Evolutionary conservation across 2,797 vertebrate genomes (phyloP).

Genomic region (Botia kubotai): DNA sequence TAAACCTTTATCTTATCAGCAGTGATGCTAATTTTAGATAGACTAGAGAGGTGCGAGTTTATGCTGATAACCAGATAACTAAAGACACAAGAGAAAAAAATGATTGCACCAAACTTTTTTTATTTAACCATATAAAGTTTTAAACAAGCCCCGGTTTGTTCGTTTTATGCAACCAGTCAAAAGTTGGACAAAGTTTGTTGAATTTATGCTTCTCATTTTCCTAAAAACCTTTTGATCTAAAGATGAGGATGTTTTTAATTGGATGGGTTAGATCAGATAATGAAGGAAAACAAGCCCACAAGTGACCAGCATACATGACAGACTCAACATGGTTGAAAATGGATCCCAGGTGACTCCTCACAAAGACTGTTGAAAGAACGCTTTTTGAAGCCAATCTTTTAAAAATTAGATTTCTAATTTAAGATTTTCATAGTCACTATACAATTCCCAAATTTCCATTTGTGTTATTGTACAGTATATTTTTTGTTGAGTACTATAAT

Average conservation of each 20-base stretch:
- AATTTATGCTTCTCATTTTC: background rate
- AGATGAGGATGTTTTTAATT: background rate
- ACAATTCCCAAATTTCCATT: no score
- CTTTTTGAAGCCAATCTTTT: no score
- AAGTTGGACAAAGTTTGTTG: background rate
- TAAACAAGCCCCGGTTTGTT: background rate
- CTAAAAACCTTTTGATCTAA: background rate
- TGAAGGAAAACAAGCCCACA: no score
- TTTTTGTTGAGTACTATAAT: no score
- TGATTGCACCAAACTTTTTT: background rate
- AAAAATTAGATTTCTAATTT: no score
- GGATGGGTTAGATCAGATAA: no score
- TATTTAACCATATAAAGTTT: background rate
- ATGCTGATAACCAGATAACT: slow-evolving; percentile 8
- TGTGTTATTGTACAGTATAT: no score
- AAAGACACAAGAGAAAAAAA: background rate
- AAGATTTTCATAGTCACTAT: no score
- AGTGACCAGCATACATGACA: no score
- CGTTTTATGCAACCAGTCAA: background rate
- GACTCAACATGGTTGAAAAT: no score
- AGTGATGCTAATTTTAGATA: slow-evolving; percentile 38
- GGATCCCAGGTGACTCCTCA: no score
- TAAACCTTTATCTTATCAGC: slow-evolving; percentile 46
- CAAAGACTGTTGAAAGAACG: no score
- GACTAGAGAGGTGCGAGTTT: slow-evolving; percentile 5